These are phyloP conservation scores for Steinernema feltiae DNA, from an alignment of 1,140 invertebrate genomes.

Conservation along the genomic window DNA sequence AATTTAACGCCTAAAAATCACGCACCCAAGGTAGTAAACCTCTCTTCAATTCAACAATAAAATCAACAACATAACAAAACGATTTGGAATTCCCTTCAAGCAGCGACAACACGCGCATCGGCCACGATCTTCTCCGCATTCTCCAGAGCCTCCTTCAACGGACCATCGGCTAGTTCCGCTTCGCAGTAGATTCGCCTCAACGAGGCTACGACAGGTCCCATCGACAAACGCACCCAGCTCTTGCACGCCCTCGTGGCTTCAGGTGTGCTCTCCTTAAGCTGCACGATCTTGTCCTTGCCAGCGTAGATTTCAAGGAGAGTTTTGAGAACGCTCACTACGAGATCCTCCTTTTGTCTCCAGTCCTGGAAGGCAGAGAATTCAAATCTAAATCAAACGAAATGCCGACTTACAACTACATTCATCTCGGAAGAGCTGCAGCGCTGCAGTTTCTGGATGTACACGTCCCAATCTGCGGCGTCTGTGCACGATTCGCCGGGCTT, in stretches of 20 bases:
- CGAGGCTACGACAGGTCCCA: background rate
- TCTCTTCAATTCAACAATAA: too few species aligned
- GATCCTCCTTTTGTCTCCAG: background rate
- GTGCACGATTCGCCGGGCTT: background rate
- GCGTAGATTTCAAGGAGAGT: background rate
- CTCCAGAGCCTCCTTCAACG: background rate
- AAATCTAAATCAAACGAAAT: background rate
- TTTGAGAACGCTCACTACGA: background rate
- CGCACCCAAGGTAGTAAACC: too few species aligned
- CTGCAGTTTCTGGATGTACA: slow-evolving; percentile 6
- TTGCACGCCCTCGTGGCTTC: background rate
- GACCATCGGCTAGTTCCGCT: background rate
- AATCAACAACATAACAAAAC: slow-evolving; percentile 2
- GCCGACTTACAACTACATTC: background rate
- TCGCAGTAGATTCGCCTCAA: background rate
- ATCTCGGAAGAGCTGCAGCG: background rate
- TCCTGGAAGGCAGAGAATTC: background rate
- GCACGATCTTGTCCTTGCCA: background rate
- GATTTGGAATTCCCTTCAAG: background rate
- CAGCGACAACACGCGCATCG: background rate
- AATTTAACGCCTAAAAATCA: too few species aligned
- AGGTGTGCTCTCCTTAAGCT: background rate
- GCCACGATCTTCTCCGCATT: background rate
- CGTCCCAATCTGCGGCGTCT: background rate
- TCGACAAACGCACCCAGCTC: background rate